Evolutionary conservation across 2,888 invertebrate genomes (phyloP).

Genomic region (Asteroscopus sphinx): DNA sequence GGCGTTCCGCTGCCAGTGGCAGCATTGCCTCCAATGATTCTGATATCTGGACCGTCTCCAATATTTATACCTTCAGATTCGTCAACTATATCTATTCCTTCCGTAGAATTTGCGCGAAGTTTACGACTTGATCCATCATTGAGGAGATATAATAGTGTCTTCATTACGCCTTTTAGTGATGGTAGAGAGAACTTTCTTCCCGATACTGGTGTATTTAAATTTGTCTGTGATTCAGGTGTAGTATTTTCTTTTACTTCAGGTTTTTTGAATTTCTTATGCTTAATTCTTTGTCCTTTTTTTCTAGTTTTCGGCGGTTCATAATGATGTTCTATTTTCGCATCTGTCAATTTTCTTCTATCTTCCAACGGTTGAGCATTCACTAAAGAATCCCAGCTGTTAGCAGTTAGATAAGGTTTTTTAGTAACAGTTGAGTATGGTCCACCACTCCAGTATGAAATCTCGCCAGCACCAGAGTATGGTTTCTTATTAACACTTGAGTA

Average conservation of each 20-base stretch:
- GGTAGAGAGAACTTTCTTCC: constrained; percentile 23
- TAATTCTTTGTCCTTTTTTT: constrained; percentile 2
- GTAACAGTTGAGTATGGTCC: constrained; percentile 11
- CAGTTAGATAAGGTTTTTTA: constrained; percentile 11
- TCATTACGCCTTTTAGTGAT: constrained; percentile 25
- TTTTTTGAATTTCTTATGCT: background rate
- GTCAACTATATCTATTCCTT: constrained; percentile 7
- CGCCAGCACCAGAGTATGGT: background rate
- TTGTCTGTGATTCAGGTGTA: constrained; percentile 4
- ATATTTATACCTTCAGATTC: constrained; percentile 40
- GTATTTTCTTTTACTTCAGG: background rate
- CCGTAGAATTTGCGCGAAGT: constrained; percentile 11
- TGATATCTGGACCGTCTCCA: constrained; percentile 61
- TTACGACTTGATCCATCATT: constrained; percentile 16
- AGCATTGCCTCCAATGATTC: constrained; percentile 79
- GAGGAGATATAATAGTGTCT: constrained; percentile 28
- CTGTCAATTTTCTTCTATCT: constrained; percentile 25
- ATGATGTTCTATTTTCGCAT: constrained; percentile 37
- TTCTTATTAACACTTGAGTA: background rate
- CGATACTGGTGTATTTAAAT: constrained; percentile 27
- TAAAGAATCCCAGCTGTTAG: constrained; percentile 17
- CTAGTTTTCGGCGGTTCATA: constrained; percentile 9
- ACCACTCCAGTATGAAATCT: constrained; percentile 18
- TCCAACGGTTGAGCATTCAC: background rate
- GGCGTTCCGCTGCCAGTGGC: constrained; percentile 80